Base-by-base conservation (phyloP, 2,888 invertebrate genomes). In the Piscicola geometra region DNA sequence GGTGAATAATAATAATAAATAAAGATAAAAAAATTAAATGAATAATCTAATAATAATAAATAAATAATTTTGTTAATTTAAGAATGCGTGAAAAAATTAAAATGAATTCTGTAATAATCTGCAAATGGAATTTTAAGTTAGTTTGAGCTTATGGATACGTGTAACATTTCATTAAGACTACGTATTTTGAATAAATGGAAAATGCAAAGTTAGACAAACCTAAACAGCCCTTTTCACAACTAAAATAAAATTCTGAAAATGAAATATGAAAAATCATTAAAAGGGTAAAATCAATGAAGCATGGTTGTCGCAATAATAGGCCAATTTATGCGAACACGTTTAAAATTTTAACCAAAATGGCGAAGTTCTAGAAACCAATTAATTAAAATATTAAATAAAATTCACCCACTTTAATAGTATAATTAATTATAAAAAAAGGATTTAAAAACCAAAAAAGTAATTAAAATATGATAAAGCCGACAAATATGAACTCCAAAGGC, bases 321-420 rank as follows among this genome's bases (percentile, higher is more conserved):
- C 60, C 60, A 56, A 56, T 56, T 56, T 56, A 56, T 56, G 60
- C 60, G 60, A 56, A 56, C 60, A 56, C 60, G 60, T 56, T 56
- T 56, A 56, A 56, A 56, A 56, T 56, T 56, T 56, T 56, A 21
- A 56, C 60, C n/a, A 56, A 56, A 56, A 56, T 56, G 60, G 60
- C 60, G 60, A n/a, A 56, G 5, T 56, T 56, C 3, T 56, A 56
- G 60, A 56, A 5, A 41, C 12, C 3, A 56, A 56, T 5, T 25
- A 25, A 21, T 56, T 21, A 56, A 56, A 56, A 56, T 5, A 56
- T 18, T 5, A 15, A 21, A 56, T 18, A 3, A 56, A 56, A 25
- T 25, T 56, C 3, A 56, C 60, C n/a, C n/a, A 56, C 60, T 56
- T 56, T 25, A 56, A 56, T 56, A 3, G 60, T 56, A 56, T 56